Conservation (phyloP, 2,113 vertebrate genomes). For the Dasyurus viverrinus region DNA sequence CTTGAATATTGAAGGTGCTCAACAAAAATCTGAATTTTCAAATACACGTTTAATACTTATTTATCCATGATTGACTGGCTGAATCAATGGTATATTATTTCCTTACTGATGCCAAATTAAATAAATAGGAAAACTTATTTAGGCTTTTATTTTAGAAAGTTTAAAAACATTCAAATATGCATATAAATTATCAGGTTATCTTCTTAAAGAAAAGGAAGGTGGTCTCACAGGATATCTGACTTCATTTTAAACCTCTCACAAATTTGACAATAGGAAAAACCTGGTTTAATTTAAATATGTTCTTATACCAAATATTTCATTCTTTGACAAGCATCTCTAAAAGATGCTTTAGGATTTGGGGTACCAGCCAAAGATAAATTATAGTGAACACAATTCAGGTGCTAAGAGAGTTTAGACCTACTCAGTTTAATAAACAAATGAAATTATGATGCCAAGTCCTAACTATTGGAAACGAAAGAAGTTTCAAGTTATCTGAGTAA, state of each 20-base stretch:
- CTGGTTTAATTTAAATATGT: not conserved
- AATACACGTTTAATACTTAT: not conserved
- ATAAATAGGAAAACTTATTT: not conserved
- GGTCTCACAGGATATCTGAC: not conserved
- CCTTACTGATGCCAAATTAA: not conserved
- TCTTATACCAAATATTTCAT: not conserved
- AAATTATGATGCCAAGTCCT: not conserved
- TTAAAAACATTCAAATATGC: not conserved
- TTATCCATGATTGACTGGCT: not conserved
- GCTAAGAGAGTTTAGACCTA: not conserved
- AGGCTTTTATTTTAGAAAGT: not conserved
- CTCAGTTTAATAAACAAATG: not conserved
- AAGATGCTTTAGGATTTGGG: not conserved
- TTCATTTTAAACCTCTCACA: not conserved
- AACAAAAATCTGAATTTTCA: not conserved
- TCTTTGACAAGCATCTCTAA: not conserved
- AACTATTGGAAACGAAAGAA: not conserved
- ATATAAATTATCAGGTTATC: not conserved
- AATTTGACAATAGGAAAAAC: not conserved
- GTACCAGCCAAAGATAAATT: not conserved
- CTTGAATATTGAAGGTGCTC: not conserved
- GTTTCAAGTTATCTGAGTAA: not conserved
- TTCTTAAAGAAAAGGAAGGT: not conserved
- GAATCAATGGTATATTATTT: not conserved
- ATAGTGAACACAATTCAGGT: not conserved